Conservation (phyloP, 2,113 vertebrate genomes). For the Acrocephalus kingi region DNA sequence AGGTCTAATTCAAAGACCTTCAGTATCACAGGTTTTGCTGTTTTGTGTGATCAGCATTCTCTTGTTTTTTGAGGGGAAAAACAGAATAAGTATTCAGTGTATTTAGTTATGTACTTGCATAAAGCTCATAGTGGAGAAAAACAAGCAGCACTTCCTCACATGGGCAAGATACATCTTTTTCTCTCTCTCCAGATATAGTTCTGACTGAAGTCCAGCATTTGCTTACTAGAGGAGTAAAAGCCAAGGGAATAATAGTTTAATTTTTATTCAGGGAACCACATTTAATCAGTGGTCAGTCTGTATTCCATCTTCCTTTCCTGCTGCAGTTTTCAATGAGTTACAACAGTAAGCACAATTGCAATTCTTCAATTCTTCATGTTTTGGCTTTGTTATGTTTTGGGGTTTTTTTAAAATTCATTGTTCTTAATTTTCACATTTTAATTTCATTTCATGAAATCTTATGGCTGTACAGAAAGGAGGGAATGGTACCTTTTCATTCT, state of each 20-base stretch:
- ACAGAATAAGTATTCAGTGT: neutral
- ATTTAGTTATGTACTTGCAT: neutral
- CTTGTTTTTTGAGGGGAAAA: neutral
- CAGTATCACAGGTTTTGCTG: neutral
- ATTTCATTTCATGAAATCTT: neutral
- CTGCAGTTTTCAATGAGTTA: neutral
- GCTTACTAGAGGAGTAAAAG: neutral
- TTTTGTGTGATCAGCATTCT: neutral
- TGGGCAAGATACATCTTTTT: neutral
- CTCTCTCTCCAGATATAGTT: neutral
- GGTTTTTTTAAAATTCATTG: neutral
- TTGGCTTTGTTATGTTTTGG: neutral
- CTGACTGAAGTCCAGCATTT: neutral
- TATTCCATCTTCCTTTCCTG: neutral
- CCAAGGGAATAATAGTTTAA: neutral
- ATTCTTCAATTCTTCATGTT: neutral
- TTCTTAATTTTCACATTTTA: neutral
- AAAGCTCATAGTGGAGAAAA: neutral
- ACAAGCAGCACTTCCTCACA: neutral
- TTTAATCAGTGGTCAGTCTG: neutral
- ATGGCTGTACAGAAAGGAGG: neutral
- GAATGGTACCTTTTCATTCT: neutral
- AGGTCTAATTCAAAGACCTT: neutral
- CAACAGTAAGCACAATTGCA: neutral
- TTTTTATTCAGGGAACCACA: neutral